These are phyloP conservation scores for Capromys pilorides DNA, from an alignment of 2,797 vertebrate genomes.

Conservation along the genomic window DNA sequence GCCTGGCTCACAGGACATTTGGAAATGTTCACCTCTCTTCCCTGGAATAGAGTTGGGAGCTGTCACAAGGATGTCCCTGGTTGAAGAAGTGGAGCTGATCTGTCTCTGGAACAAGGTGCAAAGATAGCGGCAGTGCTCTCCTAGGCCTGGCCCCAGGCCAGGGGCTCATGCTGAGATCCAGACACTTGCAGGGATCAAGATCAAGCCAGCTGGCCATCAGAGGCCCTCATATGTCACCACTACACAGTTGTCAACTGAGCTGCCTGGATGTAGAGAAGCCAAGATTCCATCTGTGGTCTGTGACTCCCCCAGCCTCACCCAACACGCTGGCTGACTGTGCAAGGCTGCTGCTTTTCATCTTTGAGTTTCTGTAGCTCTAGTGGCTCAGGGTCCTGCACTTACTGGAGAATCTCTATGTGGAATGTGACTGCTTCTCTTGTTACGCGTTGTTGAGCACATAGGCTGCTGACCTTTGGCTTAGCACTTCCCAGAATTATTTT, in stretches of 20 bases:
- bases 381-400: background rate
- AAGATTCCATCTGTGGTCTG: background rate
- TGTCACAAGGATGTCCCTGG: background rate
- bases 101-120: background rate
- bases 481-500: background rate
- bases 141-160: background rate
- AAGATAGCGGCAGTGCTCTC: background rate
- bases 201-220: background rate
- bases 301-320: background rate
- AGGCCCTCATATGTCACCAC: background rate
- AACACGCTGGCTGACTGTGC: background rate
- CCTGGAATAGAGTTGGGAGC: background rate
- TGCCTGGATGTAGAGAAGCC: too few relatives aligned
- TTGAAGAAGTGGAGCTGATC: background rate
- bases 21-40: background rate
- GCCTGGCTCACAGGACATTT: background rate
- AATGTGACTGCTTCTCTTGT: background rate
- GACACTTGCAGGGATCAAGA: background rate
- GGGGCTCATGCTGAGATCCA: background rate
- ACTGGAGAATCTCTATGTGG: background rate
- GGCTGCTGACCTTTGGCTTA: background rate
- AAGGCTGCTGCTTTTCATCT: background rate
- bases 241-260: conserved; percentile 34
- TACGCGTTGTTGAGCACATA: background rate
- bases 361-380: background rate